Base-by-base conservation (phyloP, 2,888 invertebrate species). In the Blastobasis adustella region DNA sequence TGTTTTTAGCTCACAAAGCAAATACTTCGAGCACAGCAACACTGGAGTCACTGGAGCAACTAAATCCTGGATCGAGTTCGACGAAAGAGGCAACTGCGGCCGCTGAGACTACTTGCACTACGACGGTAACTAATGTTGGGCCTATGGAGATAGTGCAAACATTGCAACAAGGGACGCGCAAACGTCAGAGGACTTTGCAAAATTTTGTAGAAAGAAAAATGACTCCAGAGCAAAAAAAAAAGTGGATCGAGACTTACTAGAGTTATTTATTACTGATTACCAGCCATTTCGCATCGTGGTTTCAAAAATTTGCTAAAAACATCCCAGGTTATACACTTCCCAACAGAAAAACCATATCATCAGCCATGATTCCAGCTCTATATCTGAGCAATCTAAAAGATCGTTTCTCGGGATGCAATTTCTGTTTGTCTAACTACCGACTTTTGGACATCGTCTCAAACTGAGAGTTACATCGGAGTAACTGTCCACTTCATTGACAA, bases 401-500 rank as follows among this genome's bases (percentile, higher is more conserved):
- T 8, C 10, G 9, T 44, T 6, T 44, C 44, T n/a, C 44, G 2
- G 2, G 39, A 48, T 46, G 49, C 52, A 23, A 49, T 52, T 45
- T 46, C 51, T 48, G 40, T 61, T 44, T 58, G 52, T 46, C 48
- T 62, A 37, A 60, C 59, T 10, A 49, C 55, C 10, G 62, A 62
- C 50, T 51, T 53, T 10, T 61, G 58, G 60, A 59, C 59, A 10
- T 59, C 62, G 6, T 43, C 55, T 23, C 51, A 48, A 39, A 50
- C 48, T 45, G 53, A 54, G 9, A 41, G 40, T 10, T 53, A 51
- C 38, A 44, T 57, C 10, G 53, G 52, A n/a, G 10, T 57, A 23
- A 57, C 50, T 23, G 51, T 44, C 9, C 51, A 48, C 10, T 51
- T 46, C 45, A 54, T 6, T 40, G 48, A 42, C 8, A 38, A 39